Evolutionary conservation across 1,140 invertebrate species (phyloP).

Genomic region (Eulimnadia texana): DNA sequence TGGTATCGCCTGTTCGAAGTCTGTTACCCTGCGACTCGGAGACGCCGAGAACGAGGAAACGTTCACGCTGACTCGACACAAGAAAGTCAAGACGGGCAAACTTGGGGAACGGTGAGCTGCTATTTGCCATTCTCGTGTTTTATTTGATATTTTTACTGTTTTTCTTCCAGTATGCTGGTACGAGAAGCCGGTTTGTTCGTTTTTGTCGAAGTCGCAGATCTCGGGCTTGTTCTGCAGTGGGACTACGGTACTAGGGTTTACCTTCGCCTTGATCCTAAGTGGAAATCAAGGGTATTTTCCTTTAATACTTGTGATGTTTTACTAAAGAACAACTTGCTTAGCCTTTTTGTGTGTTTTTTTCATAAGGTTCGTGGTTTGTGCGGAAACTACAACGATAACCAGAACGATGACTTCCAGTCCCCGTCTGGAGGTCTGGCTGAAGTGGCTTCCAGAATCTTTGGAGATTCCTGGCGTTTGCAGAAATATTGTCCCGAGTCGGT

Average conservation of each 20-base stretch:
- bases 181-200: slow-evolving; percentile 54
- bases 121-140: not conserved
- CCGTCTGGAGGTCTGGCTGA: slow-evolving; percentile 56
- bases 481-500: slow-evolving; percentile 46
- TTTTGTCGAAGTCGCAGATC: slow-evolving; percentile 56
- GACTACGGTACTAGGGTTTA: slow-evolving; percentile 69
- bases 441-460: slow-evolving; percentile 55
- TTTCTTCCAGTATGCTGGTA: slow-evolving; percentile 32
- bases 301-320: not conserved
- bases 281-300: slow-evolving; percentile 48
- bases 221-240: slow-evolving; percentile 70
- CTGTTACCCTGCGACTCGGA: slow-evolving; percentile 48
- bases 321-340: not conserved
- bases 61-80: slow-evolving; percentile 40
- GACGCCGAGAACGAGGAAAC: slow-evolving; percentile 39
- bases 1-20: slow-evolving; percentile 74
- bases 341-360: no score
- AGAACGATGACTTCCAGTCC: slow-evolving; percentile 65
- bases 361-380: slow-evolving; percentile 65
- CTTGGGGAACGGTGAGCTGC: slow-evolving; percentile 1
- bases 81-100: slow-evolving; percentile 21
- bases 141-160: slow-evolving; percentile 5
- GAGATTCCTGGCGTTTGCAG: slow-evolving; percentile 73
- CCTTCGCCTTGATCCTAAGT: slow-evolving; percentile 52
- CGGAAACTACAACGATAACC: slow-evolving; percentile 76